Evolutionary conservation across 2,113 vertebrate genomes (phyloP).

Genomic region (Phasianus colchicus): DNA sequence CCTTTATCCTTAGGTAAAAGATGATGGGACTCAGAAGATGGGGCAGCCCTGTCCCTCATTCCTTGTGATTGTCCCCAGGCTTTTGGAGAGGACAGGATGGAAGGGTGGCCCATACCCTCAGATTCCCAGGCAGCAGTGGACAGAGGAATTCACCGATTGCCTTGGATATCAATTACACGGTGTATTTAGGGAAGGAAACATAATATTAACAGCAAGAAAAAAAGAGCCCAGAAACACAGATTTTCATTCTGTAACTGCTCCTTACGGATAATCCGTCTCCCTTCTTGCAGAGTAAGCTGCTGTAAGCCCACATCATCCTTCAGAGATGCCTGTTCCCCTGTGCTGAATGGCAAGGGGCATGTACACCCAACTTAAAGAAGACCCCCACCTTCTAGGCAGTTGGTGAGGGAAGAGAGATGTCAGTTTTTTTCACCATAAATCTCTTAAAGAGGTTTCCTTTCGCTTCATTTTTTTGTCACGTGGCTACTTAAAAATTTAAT

Average conservation of each 20-base stretch:
- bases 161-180: background rate
- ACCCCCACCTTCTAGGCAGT: background rate
- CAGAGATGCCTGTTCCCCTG: background rate
- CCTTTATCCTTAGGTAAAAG: background rate
- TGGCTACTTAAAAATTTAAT: slow-evolving; percentile 15
- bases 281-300: background rate
- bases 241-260: background rate
- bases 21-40: background rate
- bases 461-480: background rate
- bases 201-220: background rate
- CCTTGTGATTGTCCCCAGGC: background rate
- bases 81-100: background rate
- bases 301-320: background rate
- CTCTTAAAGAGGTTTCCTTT: slow-evolving; percentile 13
- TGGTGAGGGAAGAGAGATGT: background rate
- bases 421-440: background rate
- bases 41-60: background rate
- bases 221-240: background rate
- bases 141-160: background rate
- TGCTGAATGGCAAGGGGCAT: background rate
- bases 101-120: background rate
- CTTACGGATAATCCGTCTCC: background rate
- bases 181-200: rapidly evolving
- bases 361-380: background rate
- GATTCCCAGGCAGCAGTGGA: background rate